Conservation (phyloP, 2,797 vertebrate species). For the Myoxocephalus aenaeus region DNA sequence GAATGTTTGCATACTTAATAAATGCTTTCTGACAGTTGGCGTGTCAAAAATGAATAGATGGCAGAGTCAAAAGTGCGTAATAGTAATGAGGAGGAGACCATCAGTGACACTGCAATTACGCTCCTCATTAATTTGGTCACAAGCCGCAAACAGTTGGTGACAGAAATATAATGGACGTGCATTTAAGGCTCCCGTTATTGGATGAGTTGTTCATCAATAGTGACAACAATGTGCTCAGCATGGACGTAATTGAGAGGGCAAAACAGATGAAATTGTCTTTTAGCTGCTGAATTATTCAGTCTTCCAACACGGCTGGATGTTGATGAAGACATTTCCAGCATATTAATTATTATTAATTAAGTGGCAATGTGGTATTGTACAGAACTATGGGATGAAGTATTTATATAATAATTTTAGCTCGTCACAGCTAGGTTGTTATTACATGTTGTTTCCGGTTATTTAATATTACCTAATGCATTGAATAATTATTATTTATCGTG, state of each 20-base stretch:
- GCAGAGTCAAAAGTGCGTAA: conserved; percentile 63
- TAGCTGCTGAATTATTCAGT: conserved; percentile 32
- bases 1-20: conserved; percentile 61
- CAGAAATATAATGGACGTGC: conserved; percentile 53
- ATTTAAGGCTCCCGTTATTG: conserved; percentile 38
- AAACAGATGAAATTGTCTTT: conserved; percentile 42
- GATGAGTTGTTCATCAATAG: conserved; percentile 63
- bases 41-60: conserved; percentile 59
- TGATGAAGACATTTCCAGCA: conserved; percentile 17
- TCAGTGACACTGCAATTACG: conserved; percentile 62
- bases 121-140: conserved; percentile 69
- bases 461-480: background rate
- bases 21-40: conserved; percentile 69
- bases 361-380: background rate
- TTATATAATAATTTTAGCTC: background rate
- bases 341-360: background rate
- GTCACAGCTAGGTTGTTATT: background rate
- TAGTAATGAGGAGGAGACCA: conserved; percentile 52
- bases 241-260: conserved; percentile 58
- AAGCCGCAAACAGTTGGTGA: conserved; percentile 65
- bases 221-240: conserved; percentile 66
- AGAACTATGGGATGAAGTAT: background rate
- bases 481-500: background rate
- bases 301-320: background rate
- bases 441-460: background rate